A percentile compares a stretch with the other conserved stretches of the same genome.
These are phyloP conservation scores for Mimas tiliae DNA, from an alignment of 2,888 invertebrate species.

Conservation along the genomic window DNA sequence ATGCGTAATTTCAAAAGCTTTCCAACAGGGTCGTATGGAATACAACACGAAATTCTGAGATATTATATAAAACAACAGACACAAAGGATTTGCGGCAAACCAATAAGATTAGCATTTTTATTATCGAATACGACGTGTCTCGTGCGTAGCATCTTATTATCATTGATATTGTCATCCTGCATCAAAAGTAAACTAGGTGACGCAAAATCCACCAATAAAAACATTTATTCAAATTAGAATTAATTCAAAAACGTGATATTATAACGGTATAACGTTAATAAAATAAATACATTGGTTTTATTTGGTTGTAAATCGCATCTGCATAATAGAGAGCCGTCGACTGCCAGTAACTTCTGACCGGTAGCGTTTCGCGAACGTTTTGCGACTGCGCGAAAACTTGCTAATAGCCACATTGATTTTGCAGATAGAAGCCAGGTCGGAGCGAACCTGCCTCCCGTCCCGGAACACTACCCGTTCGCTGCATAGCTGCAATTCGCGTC, in stretches of 20 bases:
- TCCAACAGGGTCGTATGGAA: conserved; percentile 12
- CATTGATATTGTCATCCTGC: conserved; percentile 38
- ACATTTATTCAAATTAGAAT: conserved; percentile 36
- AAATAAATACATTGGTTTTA: conserved; percentile 8
- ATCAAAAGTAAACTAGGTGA: conserved; percentile 23
- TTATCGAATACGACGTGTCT: conserved; percentile 48
- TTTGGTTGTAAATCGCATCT: conserved; percentile 44
- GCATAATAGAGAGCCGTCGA: conserved; percentile 50
- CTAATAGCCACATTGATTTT: conserved; percentile 85
- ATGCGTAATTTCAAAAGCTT: conserved; percentile 9
- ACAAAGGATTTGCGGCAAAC: conserved; percentile 40
- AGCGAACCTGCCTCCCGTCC: conserved; percentile 72
- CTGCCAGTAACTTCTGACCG: conserved; percentile 66
- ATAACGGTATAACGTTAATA: conserved; percentile 15
- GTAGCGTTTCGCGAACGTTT: conserved; percentile 67
- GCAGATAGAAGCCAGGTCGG: conserved; percentile 84
- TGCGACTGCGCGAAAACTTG: conserved; percentile 84
- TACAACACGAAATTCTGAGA: conserved; percentile 18
- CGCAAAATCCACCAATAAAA: neutral
- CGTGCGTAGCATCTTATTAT: conserved; percentile 42
- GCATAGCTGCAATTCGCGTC: conserved; percentile 46
- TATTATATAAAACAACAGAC: conserved; percentile 29
- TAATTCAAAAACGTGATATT: conserved; percentile 24
- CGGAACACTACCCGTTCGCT: conserved; percentile 48
- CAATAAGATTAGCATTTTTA: conserved; percentile 55